Percentiles rank a stretch among this genome's conserved stretches.
Evolutionary conservation across 2,113 vertebrate species (phyloP).

Genomic region (Oryzias melastigma): DNA sequence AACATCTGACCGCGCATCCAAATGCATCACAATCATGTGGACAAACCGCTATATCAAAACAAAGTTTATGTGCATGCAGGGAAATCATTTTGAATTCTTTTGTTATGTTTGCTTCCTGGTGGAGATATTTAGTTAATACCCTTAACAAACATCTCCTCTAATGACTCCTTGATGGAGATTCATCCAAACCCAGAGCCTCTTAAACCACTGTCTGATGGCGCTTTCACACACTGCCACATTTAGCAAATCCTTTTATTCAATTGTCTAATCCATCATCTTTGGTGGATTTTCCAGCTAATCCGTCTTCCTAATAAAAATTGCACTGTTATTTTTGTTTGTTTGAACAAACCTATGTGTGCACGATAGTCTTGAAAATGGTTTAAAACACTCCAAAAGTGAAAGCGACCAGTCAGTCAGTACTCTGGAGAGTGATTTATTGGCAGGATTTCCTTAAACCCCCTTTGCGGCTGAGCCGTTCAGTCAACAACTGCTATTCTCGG

Average conservation of each 20-base stretch:
- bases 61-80: too few species aligned
- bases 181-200: slow-evolving; percentile 32
- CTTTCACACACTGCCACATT: slow-evolving; percentile 18
- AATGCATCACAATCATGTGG: slow-evolving; percentile 32
- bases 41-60: background rate
- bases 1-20: slow-evolving; percentile 22
- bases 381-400: too few species aligned
- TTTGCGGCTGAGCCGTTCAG: background rate
- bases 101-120: background rate
- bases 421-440: background rate
- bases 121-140: slow-evolving; percentile 24
- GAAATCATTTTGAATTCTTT: background rate
- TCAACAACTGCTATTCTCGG: slow-evolving; percentile 19
- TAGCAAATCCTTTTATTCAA: slow-evolving; percentile 31
- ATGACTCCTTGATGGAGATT: slow-evolving; percentile 43
- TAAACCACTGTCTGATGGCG: slow-evolving; percentile 4
- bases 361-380: too few species aligned
- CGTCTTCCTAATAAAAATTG: slow-evolving; percentile 8
- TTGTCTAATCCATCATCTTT: slow-evolving; percentile 31
- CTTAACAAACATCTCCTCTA: slow-evolving; percentile 48
- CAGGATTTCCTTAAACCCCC: background rate
- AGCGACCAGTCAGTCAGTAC: too few species aligned
- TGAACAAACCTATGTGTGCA: too few species aligned
- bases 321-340: background rate
- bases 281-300: slow-evolving; percentile 8